phyloP scores from a whole-genome alignment of 1,140 invertebrate species.

The Ceratosolen solmsi region DNA sequence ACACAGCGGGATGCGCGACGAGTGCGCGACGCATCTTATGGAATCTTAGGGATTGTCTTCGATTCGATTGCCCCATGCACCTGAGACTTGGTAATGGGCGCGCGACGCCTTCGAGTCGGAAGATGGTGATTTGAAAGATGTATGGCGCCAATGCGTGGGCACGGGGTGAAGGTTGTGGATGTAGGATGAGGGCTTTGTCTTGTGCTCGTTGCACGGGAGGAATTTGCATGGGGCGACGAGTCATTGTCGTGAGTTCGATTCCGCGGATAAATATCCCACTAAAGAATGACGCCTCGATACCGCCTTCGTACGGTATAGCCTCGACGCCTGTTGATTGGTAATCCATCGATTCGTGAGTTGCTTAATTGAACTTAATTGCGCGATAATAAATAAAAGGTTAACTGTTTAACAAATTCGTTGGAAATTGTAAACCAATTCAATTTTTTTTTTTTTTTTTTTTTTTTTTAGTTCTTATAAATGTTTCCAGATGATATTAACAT shows the following conservation, averaged over 20 bases:
- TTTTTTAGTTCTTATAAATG: no score
- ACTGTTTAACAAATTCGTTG: no score
- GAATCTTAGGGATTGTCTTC: background rate
- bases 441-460: no score
- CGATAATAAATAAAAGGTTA: no score
- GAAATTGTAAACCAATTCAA: no score
- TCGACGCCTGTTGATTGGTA: no score
- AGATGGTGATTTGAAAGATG: background rate
- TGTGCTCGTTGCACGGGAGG: background rate
- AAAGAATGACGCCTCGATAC: no score
- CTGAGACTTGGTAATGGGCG: background rate
- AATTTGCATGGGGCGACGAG: background rate
- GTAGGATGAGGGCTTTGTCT: slow-evolving; percentile 6
- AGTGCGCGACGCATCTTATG: slow-evolving; percentile 6
- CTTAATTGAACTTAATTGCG: no score
- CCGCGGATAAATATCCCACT: background rate
- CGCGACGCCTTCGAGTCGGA: background rate
- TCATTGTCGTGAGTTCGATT: background rate
- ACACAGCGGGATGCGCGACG: background rate
- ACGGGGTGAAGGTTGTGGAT: slow-evolving; percentile 39
- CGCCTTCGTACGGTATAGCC: no score
- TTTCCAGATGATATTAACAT: no score
- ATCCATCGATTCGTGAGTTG: no score
- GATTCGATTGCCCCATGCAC: background rate
- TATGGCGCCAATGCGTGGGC: background rate